Percentiles rank a stretch among this genome's conserved stretches.
phyloP scores from a whole-genome alignment of 2,113 vertebrate genomes.

The Aspiorhynchus laticeps region DNA sequence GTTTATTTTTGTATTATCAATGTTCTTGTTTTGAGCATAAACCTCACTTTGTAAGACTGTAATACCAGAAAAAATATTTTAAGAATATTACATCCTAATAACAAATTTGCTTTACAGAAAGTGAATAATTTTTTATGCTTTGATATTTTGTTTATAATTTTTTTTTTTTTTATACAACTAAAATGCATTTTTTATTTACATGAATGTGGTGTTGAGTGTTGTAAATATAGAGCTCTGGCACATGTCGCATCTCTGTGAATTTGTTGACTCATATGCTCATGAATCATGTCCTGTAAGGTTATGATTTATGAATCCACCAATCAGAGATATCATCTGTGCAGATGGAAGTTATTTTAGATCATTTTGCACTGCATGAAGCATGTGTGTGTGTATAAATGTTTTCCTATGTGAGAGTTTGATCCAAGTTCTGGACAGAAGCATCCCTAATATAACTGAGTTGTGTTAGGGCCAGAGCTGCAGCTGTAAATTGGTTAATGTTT shows the following conservation, averaged over 20 bases:
- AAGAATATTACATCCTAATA: neutral
- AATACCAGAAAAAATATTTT: neutral
- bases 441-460: slow-evolving; percentile 21
- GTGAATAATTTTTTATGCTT: neutral
- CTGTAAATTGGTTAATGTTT: slow-evolving; percentile 51
- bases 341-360: slow-evolving; percentile 3
- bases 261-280: neutral
- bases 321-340: neutral
- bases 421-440: neutral
- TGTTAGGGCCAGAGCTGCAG: slow-evolving; percentile 53
- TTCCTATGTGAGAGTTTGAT: neutral
- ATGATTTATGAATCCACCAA: neutral
- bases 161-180: neutral
- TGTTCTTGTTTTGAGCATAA: neutral
- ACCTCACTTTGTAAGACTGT: neutral
- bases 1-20: neutral
- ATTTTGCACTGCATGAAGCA: neutral
- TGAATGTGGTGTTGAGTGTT: neutral
- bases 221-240: neutral
- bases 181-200: neutral
- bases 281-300: slow-evolving; percentile 15
- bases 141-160: neutral
- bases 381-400: neutral
- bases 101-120: neutral
- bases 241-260: neutral